Conservation (phyloP, 2,113 vertebrate genomes). For the Sterna hirundo region DNA sequence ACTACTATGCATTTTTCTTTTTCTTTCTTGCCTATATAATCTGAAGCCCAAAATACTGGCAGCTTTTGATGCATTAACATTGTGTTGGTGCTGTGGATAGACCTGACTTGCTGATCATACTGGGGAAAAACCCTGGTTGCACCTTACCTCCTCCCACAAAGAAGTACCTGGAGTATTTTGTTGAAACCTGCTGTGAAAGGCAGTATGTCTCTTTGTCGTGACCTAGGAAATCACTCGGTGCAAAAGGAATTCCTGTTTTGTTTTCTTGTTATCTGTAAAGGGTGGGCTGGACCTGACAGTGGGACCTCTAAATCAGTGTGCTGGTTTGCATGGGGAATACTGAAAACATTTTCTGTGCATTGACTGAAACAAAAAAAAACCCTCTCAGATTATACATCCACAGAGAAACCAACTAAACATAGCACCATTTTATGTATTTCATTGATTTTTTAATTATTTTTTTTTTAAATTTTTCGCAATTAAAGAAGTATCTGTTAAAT, state of each 20-base stretch:
- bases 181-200: background rate
- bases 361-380: background rate
- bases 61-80: background rate
- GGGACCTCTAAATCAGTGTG: background rate
- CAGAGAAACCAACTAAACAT: background rate
- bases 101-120: background rate
- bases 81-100: background rate
- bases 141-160: background rate
- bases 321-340: background rate
- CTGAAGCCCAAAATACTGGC: background rate
- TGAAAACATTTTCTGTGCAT: background rate
- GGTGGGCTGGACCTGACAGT: accelerated
- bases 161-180: background rate
- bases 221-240: background rate
- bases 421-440: background rate
- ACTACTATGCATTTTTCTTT: background rate
- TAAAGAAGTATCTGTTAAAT: background rate
- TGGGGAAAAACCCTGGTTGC: background rate
- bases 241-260: background rate
- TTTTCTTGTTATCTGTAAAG: background rate
- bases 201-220: background rate
- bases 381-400: too few relatives aligned
- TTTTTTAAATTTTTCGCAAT: too few relatives aligned
- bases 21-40: background rate
- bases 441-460: background rate